Base-by-base conservation (phyloP, 2,797 vertebrate species). In the Sarcoramphus papa region DNA sequence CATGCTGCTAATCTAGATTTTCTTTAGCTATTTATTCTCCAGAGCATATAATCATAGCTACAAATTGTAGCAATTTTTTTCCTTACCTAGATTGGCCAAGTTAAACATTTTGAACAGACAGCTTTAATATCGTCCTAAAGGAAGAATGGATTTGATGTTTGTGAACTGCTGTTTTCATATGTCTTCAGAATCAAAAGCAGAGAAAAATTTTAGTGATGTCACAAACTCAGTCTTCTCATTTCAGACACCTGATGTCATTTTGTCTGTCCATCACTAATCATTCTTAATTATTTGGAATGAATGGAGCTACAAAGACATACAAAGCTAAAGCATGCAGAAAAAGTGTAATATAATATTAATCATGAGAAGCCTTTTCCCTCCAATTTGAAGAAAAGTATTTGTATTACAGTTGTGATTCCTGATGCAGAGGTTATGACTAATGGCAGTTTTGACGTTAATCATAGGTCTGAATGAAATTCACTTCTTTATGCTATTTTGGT, bases 361-460 rank as follows among this genome's bases (percentile, higher is more conserved):
- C 0, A 56, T 28, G 23, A 63, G 31, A 67, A 85, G 5, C 1
- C 5, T 28, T 76, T 85, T 6, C 1, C 7, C 6, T 4, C 1
- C 16, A 59, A 10, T 92, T 87, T 64, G 31, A 75, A 86, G 43
- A 69, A 88, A 78, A 53, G 2, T 37, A 64, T 92, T 78, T 85
- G 14, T n/a, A 59, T 79, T 64, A 40, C 11, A 60, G 28, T 82
- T 79, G 37, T 87, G 62, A 88, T 78, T 92, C 41, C 41, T 76
- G 21, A 73, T 65, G 47, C 14, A 92, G 57, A 86, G 63, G 24
- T 88, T 47, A 76, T 45, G 24, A 70, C 11, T 73, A 82, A 82
- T 53, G 11, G 14, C 24, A 82, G 43, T 84, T 90, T 85, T 81
- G 31, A 59, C 24, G 37, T 68, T 80, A 84, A 76, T 73, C 69